These are phyloP conservation scores for Taphrorychus bicolor DNA, from an alignment of 2,888 invertebrate genomes.

Conservation along the genomic window DNA sequence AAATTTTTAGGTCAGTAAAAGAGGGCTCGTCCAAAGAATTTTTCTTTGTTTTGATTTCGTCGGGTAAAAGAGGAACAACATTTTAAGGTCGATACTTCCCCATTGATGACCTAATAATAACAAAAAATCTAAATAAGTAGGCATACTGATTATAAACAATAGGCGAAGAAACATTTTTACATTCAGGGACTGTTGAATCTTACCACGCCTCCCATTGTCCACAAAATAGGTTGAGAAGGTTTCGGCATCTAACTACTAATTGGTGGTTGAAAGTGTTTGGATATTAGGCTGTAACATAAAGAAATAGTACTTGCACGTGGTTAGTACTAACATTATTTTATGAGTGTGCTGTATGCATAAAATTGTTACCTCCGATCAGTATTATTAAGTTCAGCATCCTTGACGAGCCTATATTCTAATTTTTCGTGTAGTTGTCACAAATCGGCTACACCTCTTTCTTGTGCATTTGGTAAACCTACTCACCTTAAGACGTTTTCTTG, in stretches of 20 bases:
- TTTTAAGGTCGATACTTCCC: not conserved
- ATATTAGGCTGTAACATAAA: not conserved
- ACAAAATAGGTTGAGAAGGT: not conserved
- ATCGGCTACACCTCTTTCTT: slow-evolving; percentile 25
- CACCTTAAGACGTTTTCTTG: slow-evolving; percentile 21
- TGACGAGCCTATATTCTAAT: slow-evolving; percentile 25
- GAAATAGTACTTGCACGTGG: not conserved
- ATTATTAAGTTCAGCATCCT: slow-evolving; percentile 4
- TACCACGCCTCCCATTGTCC: slow-evolving; percentile 4
- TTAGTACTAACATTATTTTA: no score
- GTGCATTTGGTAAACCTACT: not conserved
- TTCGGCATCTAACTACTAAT: not conserved
- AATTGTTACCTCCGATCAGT: not conserved
- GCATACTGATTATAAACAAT: not conserved
- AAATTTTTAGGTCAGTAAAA: not conserved
- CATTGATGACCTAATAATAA: not conserved
- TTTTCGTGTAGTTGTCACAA: slow-evolving; percentile 26
- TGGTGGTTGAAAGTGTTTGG: not conserved
- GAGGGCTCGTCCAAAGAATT: no score
- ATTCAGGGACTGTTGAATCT: not conserved
- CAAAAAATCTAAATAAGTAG: not conserved
- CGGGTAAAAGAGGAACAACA: not conserved
- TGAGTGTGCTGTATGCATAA: not conserved
- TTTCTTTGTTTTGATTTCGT: not conserved
- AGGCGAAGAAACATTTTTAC: not conserved